These are phyloP conservation scores for Lagria hirta DNA, from an alignment of 2,888 invertebrate genomes.

Conservation along the genomic window DNA sequence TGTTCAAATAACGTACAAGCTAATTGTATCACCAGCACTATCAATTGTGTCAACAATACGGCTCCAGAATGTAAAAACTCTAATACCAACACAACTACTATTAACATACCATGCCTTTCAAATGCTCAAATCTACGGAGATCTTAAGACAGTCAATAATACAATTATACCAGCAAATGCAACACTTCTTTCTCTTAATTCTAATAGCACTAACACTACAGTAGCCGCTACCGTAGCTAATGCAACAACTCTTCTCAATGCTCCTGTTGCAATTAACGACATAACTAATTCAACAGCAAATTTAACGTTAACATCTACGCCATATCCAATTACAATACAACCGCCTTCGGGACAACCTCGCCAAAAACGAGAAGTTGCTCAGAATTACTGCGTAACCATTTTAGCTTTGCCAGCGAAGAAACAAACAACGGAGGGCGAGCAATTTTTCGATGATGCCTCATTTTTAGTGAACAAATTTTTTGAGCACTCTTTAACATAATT, in stretches of 20 bases:
- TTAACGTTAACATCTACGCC: not conserved
- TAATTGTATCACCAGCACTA: slow-evolving; percentile 44
- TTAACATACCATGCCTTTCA: slow-evolving; percentile 46
- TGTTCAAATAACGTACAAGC: slow-evolving; percentile 40
- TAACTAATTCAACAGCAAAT: not conserved
- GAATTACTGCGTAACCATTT: slow-evolving; percentile 42
- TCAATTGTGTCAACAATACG: slow-evolving; percentile 47
- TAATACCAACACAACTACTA: slow-evolving; percentile 35
- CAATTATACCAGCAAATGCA: slow-evolving; percentile 11
- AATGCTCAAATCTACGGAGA: slow-evolving; percentile 38
- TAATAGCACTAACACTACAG: slow-evolving; percentile 9
- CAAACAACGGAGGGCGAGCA: slow-evolving; percentile 39
- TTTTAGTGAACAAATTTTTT: slow-evolving; percentile 34
- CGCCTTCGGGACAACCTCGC: slow-evolving; percentile 5
- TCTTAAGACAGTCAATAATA: slow-evolving; percentile 19
- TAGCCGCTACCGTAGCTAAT: slow-evolving; percentile 7
- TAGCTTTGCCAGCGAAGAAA: slow-evolving; percentile 42
- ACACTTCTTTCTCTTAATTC: not conserved
- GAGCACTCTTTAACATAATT: slow-evolving; percentile 29
- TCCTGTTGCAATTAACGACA: not conserved
- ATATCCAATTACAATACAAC: slow-evolving; percentile 19
- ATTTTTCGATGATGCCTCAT: slow-evolving; percentile 30
- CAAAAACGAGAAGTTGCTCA: slow-evolving; percentile 31
- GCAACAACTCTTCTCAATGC: not conserved
- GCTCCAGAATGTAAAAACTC: slow-evolving; percentile 41